Base-by-base conservation (phyloP, 2,888 invertebrate genomes). In the Slavum lentiscoides region DNA sequence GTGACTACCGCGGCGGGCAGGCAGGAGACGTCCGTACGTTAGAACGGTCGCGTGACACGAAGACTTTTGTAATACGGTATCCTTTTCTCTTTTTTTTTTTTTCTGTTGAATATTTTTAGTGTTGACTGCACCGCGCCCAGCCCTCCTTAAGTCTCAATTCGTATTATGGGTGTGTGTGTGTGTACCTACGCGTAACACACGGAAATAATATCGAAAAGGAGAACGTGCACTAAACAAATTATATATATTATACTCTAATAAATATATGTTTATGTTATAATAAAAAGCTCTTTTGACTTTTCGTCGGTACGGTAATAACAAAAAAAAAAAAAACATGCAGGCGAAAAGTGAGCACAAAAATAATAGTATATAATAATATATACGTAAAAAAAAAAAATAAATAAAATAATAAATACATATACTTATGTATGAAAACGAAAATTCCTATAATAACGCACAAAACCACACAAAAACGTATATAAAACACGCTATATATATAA, bases 21-120 rank as follows among this genome's bases (percentile, higher is more conserved):
- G 64, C 72, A 80, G 80, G 80, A 80, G 80, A 80, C 80, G 80
- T 72, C 80, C 55, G 80, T 80, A 76, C 72, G 80, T 80, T 30
- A 72, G 80, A 72, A 80, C 80, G 80, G 70, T 80, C 72, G 80
- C 80, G 80, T 80, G 80, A 80, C 80, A 59, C 9, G 59, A 49
- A 76, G 75, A 76, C 67, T 76, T 76, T 76, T 67, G 67, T 75
- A 75, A 61, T 59, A 76, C 59, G 43, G 67, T 68, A 59, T 76
- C 68, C 68, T 76, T 76, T 67, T 75, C 55, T 23, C 17, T n/a
- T n/a, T 30, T 30, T 4, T 30, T 30, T 30, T 30, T 30, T 30
- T 30, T 30, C 30, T 30, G 30, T 30, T 30, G 30, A 17, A 39
- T 67, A 67, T 75, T 68, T 76, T 76, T 76, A 61, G 58, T 68